These are phyloP conservation scores for Napeogenes sylphis DNA, from an alignment of 2,888 invertebrate species.

Conservation along the genomic window DNA sequence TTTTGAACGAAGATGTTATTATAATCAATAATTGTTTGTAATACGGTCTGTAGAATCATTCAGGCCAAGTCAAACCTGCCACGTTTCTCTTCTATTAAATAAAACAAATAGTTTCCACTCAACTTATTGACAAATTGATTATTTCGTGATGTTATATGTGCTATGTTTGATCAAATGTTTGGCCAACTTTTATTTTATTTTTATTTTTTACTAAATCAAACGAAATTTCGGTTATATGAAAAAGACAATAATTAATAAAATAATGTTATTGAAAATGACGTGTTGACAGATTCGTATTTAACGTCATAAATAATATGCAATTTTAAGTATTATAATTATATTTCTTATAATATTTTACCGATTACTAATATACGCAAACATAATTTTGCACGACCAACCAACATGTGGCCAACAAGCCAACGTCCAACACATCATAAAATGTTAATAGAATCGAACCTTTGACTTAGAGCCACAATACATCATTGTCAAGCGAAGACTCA, in stretches of 20 bases:
- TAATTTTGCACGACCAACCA: not conserved
- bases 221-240: too few species aligned
- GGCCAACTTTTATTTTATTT: slow-evolving; percentile 10
- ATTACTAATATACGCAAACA: not conserved
- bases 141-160: slow-evolving; percentile 30
- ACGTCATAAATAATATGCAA: too few species aligned
- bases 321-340: too few species aligned
- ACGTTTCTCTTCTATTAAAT: slow-evolving; percentile 36
- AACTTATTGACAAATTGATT: slow-evolving; percentile 48
- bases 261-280: too few species aligned
- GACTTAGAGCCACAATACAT: slow-evolving; percentile 64
- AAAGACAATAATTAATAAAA: too few species aligned
- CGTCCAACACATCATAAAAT: slow-evolving; percentile 55
- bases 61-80: slow-evolving; percentile 35
- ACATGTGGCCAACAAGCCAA: slow-evolving; percentile 25
- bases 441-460: slow-evolving; percentile 68
- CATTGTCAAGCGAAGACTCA: slow-evolving; percentile 55
- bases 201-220: not conserved
- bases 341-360: not conserved
- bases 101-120: slow-evolving; percentile 36
- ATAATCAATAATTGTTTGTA: slow-evolving; percentile 24
- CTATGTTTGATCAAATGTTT: slow-evolving; percentile 26
- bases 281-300: too few species aligned
- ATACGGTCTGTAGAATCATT: slow-evolving; percentile 17
- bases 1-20: slow-evolving; percentile 7